Evolutionary conservation across 2,888 invertebrate species (phyloP), one percentile per base, ranked within the genome.

Genomic region (Cataglyphis altisquamis): DNA sequence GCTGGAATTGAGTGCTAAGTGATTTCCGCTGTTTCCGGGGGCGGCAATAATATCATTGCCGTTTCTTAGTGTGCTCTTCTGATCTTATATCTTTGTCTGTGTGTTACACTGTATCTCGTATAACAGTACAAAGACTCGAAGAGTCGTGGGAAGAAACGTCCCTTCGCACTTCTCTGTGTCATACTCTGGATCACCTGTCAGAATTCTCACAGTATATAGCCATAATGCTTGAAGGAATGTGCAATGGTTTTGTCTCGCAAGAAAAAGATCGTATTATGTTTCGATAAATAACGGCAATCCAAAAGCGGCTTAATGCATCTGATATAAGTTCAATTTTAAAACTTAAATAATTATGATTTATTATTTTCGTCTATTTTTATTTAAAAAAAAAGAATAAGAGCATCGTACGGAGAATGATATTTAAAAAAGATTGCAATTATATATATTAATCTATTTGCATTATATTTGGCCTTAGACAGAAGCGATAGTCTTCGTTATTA

Each of bases 11-110:
- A 80, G 83, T 73, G 85, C 89, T 90, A 92, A 92, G 92, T 92
- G 92, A 92, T 91, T 92, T 92, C 88, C 89, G 89, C 89, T 92
- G 92, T 92, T 87, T 77, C 86, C 32, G 55, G 29, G 18, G 18
- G 48, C 60, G 48, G 68, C 83, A 86, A 85, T 89, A 86, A 90
- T 83, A 86, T 86, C 84, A 15, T 55, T 52, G 36, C 62, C 29
- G 72, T 21, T 67, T 62, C 63, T 64, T 64, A 32, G 36, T 66
- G 55, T 39, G 21, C 41, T 63, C 21, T 75, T 21, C 39, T 67
- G 74, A 62, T 67, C 63, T 73, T 60, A 36, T 39, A 55, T 39
- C 45, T 55, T 66, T 70, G 70, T 84, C 57, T 52, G 72, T 81
- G 70, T 70, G 72, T 52, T n/a, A n/a, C 2, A 78, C 72, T 36